Conservation (phyloP, 2,797 vertebrate genomes). For the Hypotaenidia okinawae region DNA sequence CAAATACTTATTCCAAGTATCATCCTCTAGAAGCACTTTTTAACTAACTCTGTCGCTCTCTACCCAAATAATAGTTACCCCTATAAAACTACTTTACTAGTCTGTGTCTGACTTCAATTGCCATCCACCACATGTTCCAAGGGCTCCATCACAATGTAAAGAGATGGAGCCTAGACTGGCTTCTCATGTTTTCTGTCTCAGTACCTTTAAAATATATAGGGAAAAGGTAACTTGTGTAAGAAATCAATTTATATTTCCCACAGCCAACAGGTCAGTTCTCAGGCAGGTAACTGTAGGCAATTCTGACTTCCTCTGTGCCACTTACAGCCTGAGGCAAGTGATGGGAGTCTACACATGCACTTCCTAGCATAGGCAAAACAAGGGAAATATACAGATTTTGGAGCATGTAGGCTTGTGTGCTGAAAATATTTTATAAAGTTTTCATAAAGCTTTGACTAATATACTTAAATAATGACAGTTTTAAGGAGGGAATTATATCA, state of each 20-base stretch:
- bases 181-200: neutral
- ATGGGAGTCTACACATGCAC: neutral
- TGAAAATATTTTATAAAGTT: neutral
- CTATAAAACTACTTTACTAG: neutral
- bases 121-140: neutral
- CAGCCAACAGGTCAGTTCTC: neutral
- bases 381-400: neutral
- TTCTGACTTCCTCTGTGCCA: neutral
- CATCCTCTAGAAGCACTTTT: neutral
- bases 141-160: neutral
- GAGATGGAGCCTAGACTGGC: neutral
- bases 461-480: neutral
- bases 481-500: neutral
- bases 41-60: neutral
- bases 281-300: neutral
- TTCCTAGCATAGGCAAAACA: neutral
- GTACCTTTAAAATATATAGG: neutral
- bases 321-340: neutral
- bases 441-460: neutral
- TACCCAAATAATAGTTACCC: neutral
- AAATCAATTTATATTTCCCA: neutral
- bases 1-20: neutral
- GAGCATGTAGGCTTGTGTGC: neutral
- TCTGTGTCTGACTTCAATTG: neutral
- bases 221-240: neutral